Evolutionary conservation across 2,797 vertebrate species (phyloP).

Genomic region (Lateolabrax maculatus): DNA sequence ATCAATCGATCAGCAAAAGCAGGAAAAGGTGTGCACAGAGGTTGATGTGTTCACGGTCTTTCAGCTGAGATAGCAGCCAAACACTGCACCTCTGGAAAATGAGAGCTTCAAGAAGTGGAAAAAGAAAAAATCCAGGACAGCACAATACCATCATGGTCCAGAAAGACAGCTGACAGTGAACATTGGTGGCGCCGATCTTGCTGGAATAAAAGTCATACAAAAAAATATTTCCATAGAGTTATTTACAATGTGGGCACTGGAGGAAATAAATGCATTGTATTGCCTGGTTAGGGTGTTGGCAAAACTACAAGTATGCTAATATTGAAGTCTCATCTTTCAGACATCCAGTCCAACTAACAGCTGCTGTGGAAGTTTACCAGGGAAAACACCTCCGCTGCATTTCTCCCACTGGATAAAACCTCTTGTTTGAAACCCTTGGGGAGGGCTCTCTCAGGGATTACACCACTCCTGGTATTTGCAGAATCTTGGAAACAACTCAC

Average conservation of each 20-base stretch:
- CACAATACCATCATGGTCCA: not conserved
- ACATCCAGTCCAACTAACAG: slow-evolving; percentile 70
- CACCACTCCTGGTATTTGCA: slow-evolving; percentile 12
- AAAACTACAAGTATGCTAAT: slow-evolving; percentile 71
- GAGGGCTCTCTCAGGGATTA: not conserved
- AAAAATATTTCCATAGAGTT: slow-evolving; percentile 38
- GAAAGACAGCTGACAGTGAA: slow-evolving; percentile 15
- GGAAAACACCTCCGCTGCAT: slow-evolving; percentile 64
- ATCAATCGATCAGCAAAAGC: slow-evolving; percentile 6
- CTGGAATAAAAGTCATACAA: slow-evolving; percentile 8
- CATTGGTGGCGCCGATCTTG: not conserved
- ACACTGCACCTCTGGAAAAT: not conserved
- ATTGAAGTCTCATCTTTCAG: slow-evolving; percentile 80
- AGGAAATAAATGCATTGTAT: slow-evolving; percentile 60
- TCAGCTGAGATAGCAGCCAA: slow-evolving; percentile 39
- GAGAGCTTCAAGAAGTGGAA: not conserved
- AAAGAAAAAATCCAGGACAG: not conserved
- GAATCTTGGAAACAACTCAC: not conserved
- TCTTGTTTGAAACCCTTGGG: slow-evolving; percentile 15
- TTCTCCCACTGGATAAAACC: slow-evolving; percentile 45
- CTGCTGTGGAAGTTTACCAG: slow-evolving; percentile 77
- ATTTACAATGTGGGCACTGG: slow-evolving; percentile 51
- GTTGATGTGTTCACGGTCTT: not conserved
- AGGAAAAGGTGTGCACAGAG: not conserved
- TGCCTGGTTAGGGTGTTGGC: slow-evolving; percentile 69